Evolutionary conservation across 2,113 vertebrate genomes (phyloP).

Genomic region (Phoenicopterus ruber): DNA sequence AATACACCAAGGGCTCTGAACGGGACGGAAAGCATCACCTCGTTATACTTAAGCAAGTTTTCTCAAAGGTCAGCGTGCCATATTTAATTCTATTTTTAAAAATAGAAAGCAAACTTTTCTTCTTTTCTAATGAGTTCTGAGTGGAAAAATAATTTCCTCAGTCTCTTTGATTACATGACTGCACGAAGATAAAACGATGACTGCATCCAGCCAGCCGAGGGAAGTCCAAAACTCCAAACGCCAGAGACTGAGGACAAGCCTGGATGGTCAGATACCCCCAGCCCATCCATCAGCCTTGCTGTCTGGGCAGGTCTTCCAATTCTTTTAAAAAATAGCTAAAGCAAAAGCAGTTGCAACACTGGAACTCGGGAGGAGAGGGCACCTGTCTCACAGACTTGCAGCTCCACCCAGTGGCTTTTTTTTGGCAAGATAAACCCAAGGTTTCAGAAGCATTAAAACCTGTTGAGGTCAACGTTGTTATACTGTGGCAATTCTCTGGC

Average conservation of each 20-base stretch:
- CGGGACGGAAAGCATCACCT: background rate
- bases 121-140: background rate
- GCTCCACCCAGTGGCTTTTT: constrained; percentile 53
- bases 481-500: background rate
- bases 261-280: too few relatives aligned
- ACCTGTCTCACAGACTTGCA: constrained; percentile 17
- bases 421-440: background rate
- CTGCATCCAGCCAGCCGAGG: background rate
- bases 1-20: background rate
- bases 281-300: background rate
- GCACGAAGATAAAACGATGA: background rate
- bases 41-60: background rate
- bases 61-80: background rate
- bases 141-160: background rate
- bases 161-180: background rate
- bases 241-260: background rate
- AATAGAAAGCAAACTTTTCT: background rate
- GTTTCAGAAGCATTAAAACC: background rate
- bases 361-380: background rate
- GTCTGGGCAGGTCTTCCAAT: background rate
- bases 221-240: background rate
- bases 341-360: background rate
- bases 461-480: background rate
- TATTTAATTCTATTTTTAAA: background rate
- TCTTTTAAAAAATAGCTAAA: background rate